These are phyloP conservation scores for Acanthosepion lycidas DNA, from an alignment of 2,888 invertebrate genomes.

Conservation along the genomic window DNA sequence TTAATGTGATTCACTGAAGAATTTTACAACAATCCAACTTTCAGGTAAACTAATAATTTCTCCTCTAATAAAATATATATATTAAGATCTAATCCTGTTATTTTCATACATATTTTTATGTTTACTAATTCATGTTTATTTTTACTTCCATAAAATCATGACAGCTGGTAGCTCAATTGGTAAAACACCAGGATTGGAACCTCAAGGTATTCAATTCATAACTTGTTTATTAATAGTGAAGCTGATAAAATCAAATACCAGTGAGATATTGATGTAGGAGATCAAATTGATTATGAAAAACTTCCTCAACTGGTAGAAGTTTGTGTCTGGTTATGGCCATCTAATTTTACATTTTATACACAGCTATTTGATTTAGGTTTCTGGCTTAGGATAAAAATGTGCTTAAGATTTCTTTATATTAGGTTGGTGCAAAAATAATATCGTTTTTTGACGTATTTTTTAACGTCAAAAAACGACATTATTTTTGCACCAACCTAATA, in stretches of 20 bases:
- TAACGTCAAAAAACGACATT: no score
- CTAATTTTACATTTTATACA: no score
- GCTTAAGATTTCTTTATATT: background rate
- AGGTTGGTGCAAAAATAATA: no score
- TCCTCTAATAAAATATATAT: background rate
- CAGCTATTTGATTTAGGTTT: no score
- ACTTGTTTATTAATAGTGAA: constrained; percentile 10
- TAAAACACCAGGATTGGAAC: constrained; percentile 33
- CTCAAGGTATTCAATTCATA: constrained; percentile 22
- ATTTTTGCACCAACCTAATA: no score
- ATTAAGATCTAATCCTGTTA: background rate
- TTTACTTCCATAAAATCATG: constrained; percentile 39
- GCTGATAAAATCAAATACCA: background rate
- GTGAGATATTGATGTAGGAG: background rate
- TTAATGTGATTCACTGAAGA: background rate
- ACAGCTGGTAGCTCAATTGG: constrained; percentile 15
- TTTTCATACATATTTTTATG: background rate
- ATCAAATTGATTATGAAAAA: background rate
- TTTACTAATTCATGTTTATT: constrained; percentile 38
- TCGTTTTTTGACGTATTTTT: no score
- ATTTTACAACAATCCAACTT: background rate
- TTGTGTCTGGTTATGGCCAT: no score
- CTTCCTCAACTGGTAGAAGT: background rate
- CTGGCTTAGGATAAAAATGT: background rate
- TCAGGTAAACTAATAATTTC: background rate